These are phyloP conservation scores for Holacanthella duospinosa DNA, from an alignment of 2,888 invertebrate genomes.

Conservation along the genomic window DNA sequence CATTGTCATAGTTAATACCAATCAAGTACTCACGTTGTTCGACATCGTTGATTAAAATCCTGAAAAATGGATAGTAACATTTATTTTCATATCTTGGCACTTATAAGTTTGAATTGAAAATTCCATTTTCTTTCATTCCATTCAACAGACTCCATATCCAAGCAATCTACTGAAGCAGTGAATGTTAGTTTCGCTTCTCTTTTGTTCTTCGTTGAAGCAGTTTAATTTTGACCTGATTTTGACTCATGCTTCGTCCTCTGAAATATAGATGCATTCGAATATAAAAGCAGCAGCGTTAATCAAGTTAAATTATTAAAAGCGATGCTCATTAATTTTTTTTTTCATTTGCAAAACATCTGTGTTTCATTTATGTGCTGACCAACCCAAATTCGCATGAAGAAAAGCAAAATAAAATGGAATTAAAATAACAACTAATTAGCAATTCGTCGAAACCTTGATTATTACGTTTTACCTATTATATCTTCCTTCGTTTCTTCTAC, in stretches of 20 bases:
- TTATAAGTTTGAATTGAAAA: neutral
- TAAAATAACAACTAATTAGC: too few relatives aligned
- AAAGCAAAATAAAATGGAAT: neutral
- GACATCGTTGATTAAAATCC: constrained; percentile 53
- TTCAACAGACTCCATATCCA: neutral
- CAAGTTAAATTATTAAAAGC: neutral
- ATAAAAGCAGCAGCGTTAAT: neutral
- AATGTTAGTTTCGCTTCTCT: neutral
- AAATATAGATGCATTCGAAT: neutral
- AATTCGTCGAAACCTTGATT: too few relatives aligned
- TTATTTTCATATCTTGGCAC: neutral
- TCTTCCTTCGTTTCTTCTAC: neutral
- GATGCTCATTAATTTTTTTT: too few relatives aligned
- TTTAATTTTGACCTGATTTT: neutral
- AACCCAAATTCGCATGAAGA: too few relatives aligned
- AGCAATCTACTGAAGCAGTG: neutral
- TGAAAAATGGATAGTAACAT: constrained; percentile 35
- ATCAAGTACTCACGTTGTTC: constrained; percentile 61
- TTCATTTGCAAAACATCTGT: too few relatives aligned
- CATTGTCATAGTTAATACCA: constrained; percentile 49
- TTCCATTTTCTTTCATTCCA: neutral
- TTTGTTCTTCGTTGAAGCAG: neutral
- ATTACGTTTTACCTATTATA: neutral
- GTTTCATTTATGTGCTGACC: too few relatives aligned
- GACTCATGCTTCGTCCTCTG: neutral